phyloP scores from a whole-genome alignment of 2,797 vertebrate species.

The Sternarchorhynchus goeldii region DNA sequence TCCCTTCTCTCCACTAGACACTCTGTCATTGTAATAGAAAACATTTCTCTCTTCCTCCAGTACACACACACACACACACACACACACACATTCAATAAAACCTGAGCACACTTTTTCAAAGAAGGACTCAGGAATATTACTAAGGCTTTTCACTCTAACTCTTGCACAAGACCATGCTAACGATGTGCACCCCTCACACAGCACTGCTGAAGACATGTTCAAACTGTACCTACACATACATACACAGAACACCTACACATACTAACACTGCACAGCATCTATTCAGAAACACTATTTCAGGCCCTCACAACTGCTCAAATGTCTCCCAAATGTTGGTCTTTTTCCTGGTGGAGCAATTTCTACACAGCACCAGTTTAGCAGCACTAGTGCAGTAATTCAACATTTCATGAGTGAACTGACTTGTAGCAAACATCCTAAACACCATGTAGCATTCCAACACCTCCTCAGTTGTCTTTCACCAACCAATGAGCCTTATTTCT shows the following conservation, averaged over 20 bases:
- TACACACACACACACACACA: slow-evolving; percentile 28
- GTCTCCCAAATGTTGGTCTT: background rate
- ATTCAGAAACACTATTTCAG: background rate
- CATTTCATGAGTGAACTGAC: slow-evolving; percentile 3
- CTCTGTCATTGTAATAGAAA: slow-evolving; percentile 53
- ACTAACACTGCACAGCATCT: background rate
- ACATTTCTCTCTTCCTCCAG: slow-evolving; percentile 44
- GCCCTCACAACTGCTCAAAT: background rate
- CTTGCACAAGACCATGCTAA: background rate
- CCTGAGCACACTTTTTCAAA: slow-evolving; percentile 32
- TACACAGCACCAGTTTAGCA: background rate
- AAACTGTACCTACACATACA: background rate
- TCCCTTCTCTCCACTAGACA: slow-evolving; percentile 37
- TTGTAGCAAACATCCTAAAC: slow-evolving; percentile 34
- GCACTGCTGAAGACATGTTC: background rate
- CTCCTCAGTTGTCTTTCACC: slow-evolving; percentile 23
- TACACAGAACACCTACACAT: background rate
- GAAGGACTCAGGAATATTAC: slow-evolving; percentile 15
- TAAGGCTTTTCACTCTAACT: background rate
- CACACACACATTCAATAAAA: slow-evolving; percentile 24
- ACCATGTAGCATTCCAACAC: slow-evolving; percentile 42
- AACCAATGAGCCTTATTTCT: slow-evolving; percentile 26
- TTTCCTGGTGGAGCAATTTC: background rate
- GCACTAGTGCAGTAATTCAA: slow-evolving; percentile 3
- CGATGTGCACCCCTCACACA: background rate